Evolutionary conservation across 1,140 invertebrate genomes (phyloP).

Genomic region (Drosophila sechellia): DNA sequence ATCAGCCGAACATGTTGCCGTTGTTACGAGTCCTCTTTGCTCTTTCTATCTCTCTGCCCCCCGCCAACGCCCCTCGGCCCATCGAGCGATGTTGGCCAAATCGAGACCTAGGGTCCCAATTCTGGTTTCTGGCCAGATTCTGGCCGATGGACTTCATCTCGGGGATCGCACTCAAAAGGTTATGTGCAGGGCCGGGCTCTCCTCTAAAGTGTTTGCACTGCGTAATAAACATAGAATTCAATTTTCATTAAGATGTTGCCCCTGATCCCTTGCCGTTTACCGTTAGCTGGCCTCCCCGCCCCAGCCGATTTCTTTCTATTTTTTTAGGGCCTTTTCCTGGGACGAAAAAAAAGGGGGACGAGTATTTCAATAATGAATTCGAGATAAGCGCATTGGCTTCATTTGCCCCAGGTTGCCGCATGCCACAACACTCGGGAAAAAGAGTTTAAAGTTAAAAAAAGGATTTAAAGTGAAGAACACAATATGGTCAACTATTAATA

Average conservation of each 20-base stretch:
- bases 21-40: conserved; percentile 42
- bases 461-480: background rate
- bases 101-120: conserved; percentile 19
- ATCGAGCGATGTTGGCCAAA: conserved; percentile 29
- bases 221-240: conserved; percentile 82
- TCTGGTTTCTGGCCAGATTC: conserved; percentile 35
- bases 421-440: conserved; percentile 7
- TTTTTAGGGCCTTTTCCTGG: conserved; percentile 36
- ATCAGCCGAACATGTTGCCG: conserved; percentile 72
- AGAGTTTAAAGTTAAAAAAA: background rate
- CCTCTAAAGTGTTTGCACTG: conserved; percentile 54
- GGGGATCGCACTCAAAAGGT: conserved; percentile 58
- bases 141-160: background rate
- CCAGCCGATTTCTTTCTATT: conserved; percentile 5
- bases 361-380: conserved; percentile 82
- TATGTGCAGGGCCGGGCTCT: conserved; percentile 53
- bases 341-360: conserved; percentile 34
- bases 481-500: too few species aligned
- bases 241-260: conserved; percentile 80
- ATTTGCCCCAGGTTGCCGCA: conserved; percentile 58
- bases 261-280: conserved; percentile 71
- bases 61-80: background rate
- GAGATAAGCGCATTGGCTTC: conserved; percentile 72
- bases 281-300: conserved; percentile 53
- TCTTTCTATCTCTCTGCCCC: conserved; percentile 17